A percentile compares a stretch with the other conserved stretches of the same genome.
Conservation (phyloP, 2,113 vertebrate genomes). For the Rhegmatorhina hoffmannsi region DNA sequence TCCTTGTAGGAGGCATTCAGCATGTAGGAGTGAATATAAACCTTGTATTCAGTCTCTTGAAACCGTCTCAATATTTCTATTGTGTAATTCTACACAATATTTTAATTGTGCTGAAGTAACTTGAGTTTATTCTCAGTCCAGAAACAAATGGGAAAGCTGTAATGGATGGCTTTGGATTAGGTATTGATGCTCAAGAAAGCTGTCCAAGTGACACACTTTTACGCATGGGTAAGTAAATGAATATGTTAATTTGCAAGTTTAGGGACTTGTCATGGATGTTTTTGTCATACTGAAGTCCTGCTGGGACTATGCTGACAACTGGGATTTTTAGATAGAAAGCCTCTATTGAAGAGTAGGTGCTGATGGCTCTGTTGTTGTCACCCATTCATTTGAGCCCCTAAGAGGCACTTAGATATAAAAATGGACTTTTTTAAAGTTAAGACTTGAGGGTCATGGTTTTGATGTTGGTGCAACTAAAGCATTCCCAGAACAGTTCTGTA, state of each 20-base stretch:
- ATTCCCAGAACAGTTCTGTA: background rate
- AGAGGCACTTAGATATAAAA: background rate
- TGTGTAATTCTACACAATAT: background rate
- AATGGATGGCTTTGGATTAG: background rate
- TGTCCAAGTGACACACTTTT: background rate
- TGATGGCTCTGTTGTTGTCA: background rate
- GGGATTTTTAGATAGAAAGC: background rate
- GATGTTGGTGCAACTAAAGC: background rate
- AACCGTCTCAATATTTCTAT: background rate
- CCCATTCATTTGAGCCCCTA: background rate
- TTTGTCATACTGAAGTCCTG: background rate
- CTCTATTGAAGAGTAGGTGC: background rate
- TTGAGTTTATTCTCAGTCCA: background rate
- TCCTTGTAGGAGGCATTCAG: background rate
- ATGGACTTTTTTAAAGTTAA: background rate
- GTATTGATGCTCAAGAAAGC: background rate
- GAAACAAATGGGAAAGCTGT: background rate
- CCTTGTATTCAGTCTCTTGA: background rate
- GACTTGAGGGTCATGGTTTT: background rate
- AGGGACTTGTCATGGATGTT: background rate
- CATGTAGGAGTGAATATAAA: background rate
- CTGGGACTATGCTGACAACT: background rate
- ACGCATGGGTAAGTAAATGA: background rate
- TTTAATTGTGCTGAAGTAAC: background rate
- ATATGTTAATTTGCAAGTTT: background rate